Base-by-base conservation (phyloP, 2,888 invertebrate species). In the Peribatodes rhomboidaria region DNA sequence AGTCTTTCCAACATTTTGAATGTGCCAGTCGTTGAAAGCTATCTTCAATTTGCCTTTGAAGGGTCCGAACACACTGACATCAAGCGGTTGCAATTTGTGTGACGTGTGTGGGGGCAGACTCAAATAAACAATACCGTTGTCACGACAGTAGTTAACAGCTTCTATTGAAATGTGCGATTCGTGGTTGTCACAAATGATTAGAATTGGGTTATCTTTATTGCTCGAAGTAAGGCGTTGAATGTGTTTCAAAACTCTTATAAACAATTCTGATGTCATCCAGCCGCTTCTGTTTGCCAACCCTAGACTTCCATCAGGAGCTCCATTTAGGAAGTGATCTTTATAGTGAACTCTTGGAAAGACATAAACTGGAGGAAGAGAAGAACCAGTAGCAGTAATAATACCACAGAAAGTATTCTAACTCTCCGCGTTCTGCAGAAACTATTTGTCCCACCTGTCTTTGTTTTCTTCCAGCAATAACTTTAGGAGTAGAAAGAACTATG, bases 1-100 rank as follows among this genome's bases (percentile, higher is more conserved):
- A 60, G 68, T 62, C 31, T 71, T 72, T 54, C 73, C 73, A 59
- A 57, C 41, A 63, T 74, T 72, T 57, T 56, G 56, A 55, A 70
- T 58, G 41, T 68, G 71, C 72, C 74, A 73, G 50, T 73, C 68
- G 50, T 73, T 75, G 33, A 68, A 69, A 52, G 71, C 69, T 46
- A 73, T 18, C 18, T 42, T 42, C 42, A 44, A 20, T 44, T 44
- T 44, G 20, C 20, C 20, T 70, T 75, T 74, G 44, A 75, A 71
- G 31, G 73, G 71, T 33, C 71, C 71, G 54, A 68, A 70, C 18
- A 74, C 70, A 10, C 39, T 16, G 11, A 37, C 14, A 27, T 57
- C 57, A 37, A 74, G 60, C 27, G 71, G 73, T 59, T 75, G 74
- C 46, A 74, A 42, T 47, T 66, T 65, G 64, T 69, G 69, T 42